phyloP scores from a whole-genome alignment of 2,888 invertebrate species.

The Aporophyla nigra region DNA sequence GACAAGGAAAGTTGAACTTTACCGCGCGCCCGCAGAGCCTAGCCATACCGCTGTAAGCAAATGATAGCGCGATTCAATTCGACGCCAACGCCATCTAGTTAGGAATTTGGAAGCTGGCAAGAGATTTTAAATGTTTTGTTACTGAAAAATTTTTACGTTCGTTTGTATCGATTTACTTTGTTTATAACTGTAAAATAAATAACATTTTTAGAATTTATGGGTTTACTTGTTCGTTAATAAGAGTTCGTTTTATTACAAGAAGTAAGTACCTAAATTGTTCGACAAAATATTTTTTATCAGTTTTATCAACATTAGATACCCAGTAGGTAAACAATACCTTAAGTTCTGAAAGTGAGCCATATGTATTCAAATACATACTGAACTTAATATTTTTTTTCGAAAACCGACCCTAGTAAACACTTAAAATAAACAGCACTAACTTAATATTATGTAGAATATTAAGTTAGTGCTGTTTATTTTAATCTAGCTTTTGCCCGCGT shows the following conservation, averaged over 20 bases:
- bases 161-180: conserved; percentile 11
- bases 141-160: background rate
- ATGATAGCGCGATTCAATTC: conserved; percentile 76
- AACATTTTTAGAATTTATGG: background rate
- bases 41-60: conserved; percentile 40
- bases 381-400: background rate
- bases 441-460: too few species aligned
- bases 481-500: too few species aligned
- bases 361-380: background rate
- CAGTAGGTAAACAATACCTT: background rate
- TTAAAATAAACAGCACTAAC: too few species aligned
- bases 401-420: too few species aligned
- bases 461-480: too few species aligned
- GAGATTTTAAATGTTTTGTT: background rate
- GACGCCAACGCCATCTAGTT: conserved; percentile 81
- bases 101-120: background rate
- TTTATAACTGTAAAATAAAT: background rate
- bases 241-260: background rate
- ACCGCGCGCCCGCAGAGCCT: background rate
- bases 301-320: background rate
- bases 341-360: background rate
- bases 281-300: background rate
- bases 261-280: background rate
- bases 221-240: background rate
- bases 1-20: conserved; percentile 93